Percentiles rank a stretch among this genome's conserved stretches.
These are phyloP conservation scores for Phataginus tetradactyla DNA, from an alignment of 2,797 vertebrate species.

Conservation along the genomic window DNA sequence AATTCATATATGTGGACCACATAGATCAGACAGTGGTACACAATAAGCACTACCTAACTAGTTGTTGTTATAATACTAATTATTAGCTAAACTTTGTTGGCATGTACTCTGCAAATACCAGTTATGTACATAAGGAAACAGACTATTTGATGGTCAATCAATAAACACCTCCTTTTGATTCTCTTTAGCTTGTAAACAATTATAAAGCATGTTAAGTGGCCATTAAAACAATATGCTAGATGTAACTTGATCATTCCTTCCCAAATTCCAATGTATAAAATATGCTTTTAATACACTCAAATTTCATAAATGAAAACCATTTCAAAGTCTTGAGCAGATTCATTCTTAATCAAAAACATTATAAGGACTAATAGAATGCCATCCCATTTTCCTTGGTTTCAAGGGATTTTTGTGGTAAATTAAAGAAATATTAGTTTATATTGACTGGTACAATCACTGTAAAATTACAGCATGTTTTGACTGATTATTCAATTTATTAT, in stretches of 20 bases:
- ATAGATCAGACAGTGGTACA: background rate
- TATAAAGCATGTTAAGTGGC: background rate
- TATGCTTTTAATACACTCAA: background rate
- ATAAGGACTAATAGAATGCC: background rate
- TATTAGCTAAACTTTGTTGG: background rate
- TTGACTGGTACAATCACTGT: background rate
- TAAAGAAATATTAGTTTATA: background rate
- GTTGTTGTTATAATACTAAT: background rate
- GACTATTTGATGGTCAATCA: background rate
- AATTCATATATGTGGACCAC: background rate
- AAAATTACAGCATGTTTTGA: background rate
- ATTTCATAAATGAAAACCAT: background rate
- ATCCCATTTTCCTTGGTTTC: background rate
- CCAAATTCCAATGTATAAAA: background rate
- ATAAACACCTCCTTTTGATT: background rate
- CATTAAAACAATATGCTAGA: background rate
- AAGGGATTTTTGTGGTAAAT: background rate
- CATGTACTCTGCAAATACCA: background rate
- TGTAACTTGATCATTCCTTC: background rate
- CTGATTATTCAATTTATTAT: background rate
- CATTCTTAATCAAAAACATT: background rate
- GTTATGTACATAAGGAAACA: background rate
- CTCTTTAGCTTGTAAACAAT: background rate
- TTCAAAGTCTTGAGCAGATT: background rate
- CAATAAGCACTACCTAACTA: background rate